These are phyloP conservation scores for Formicarius rufipectus DNA, from an alignment of 2,113 vertebrate species.

Conservation along the genomic window DNA sequence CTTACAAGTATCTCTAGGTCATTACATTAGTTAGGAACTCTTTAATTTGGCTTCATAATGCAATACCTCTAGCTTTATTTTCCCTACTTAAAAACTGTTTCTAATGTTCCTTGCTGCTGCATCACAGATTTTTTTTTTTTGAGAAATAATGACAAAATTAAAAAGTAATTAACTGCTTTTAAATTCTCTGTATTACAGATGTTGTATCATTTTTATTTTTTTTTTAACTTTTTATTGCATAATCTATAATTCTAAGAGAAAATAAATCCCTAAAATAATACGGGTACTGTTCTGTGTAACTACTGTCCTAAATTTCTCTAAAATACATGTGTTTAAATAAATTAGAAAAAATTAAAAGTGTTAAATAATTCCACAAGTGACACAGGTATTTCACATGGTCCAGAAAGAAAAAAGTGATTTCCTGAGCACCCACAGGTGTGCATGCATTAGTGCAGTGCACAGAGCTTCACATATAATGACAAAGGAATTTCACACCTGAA, in stretches of 20 bases:
- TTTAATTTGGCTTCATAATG: not conserved
- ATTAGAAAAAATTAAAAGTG: not conserved
- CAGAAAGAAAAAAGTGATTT: not conserved
- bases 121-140: not conserved
- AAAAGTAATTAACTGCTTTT: not conserved
- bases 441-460: not conserved
- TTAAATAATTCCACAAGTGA: not conserved
- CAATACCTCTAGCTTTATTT: not conserved
- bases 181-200: not conserved
- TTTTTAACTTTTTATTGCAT: not conserved
- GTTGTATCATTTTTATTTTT: not conserved
- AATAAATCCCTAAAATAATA: not conserved
- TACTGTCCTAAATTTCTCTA: not conserved
- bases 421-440: rapidly evolving
- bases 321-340: not conserved
- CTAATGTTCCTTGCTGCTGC: not conserved
- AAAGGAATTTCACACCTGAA: not conserved
- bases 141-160: not conserved
- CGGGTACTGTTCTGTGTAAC: not conserved
- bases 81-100: not conserved
- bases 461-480: not conserved
- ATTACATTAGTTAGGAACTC: not conserved
- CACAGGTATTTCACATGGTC: not conserved
- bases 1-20: not conserved
- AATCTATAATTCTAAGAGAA: not conserved